Evolutionary conservation across 2,113 vertebrate genomes (phyloP), one percentile per base, ranked within the genome.

Genomic region (Polyodon spathula): DNA sequence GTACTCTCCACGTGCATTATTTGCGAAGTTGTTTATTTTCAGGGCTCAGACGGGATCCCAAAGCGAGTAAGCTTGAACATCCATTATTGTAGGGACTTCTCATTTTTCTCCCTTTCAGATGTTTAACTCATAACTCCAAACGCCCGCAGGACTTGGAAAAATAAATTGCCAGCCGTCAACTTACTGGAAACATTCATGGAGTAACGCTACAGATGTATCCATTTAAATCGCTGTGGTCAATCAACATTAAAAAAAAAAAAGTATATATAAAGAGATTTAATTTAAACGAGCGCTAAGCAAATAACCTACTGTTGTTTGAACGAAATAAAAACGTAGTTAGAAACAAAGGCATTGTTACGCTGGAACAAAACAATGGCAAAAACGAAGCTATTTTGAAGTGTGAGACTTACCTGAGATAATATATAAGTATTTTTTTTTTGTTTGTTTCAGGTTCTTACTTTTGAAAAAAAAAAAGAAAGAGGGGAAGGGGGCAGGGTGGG

Each of bases 41-140:
- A 43, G 16, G 59, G 40, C 37, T 10, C n/a, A 11, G 37, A 38
- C n/a, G 10, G 27, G 14, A 38, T 53, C 40, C 14, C 39, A 43
- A 16, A 37, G 15, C 10, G 37, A 44, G 41, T 12, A 69, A 60
- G 6, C 17, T 14, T 54, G 43, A 37, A 56, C 63, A 56, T 63
- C 60, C 63, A 62, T 44, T 11, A 4, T 43, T 5, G 17, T 17
- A 37, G 14, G 6, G 8, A 51, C 9, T 58, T 12, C 40, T 41
- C 37, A 38, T 57, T 52, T n/a, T 11, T 43, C 41, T 65, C 58
- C 64, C 66, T 66, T 16, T 57, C 54, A 53, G 55, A 54, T 42
- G 44, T 9, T 59, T 8, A 12, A 59, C 44, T 50, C 48, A n/a
- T 50, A 50, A 50, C 5, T 50, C 5, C 48, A 50, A 50, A n/a